These are phyloP conservation scores for Papilio helenus DNA, from an alignment of 1,140 invertebrate species.

Conservation along the genomic window DNA sequence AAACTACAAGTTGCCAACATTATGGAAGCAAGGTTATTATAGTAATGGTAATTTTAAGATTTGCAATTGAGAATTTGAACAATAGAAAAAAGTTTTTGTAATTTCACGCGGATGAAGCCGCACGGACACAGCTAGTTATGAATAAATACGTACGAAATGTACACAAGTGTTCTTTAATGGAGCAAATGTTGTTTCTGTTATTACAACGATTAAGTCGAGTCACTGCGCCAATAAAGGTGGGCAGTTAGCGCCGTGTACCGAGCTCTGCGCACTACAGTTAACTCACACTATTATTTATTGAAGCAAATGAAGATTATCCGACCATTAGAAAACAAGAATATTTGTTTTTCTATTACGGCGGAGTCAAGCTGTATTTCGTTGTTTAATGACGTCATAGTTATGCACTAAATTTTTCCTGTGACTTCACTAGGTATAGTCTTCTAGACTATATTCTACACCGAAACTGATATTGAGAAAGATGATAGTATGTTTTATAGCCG, in stretches of 20 bases:
- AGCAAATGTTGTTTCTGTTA: conserved; percentile 39
- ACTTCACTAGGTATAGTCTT: too few species aligned
- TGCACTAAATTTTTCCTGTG: too few species aligned
- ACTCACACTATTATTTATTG: conserved; percentile 34
- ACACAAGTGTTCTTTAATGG: conserved; percentile 36
- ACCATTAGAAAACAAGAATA: background rate
- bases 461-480: too few species aligned
- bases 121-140: conserved; percentile 5
- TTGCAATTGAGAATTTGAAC: too few species aligned
- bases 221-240: conserved; percentile 38
- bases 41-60: too few species aligned
- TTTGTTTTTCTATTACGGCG: too few species aligned
- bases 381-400: background rate
- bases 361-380: background rate
- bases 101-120: too few species aligned
- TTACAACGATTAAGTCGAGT: conserved; percentile 39
- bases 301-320: conserved; percentile 36
- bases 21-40: too few species aligned
- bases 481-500: too few species aligned
- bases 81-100: too few species aligned
- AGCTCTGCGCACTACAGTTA: conserved; percentile 22
- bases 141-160: conserved; percentile 1
- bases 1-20: too few species aligned
- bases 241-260: conserved; percentile 31
- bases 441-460: too few species aligned